Evolutionary conservation across 2,113 vertebrate genomes (phyloP).

Genomic region (Toxostoma redivivum): DNA sequence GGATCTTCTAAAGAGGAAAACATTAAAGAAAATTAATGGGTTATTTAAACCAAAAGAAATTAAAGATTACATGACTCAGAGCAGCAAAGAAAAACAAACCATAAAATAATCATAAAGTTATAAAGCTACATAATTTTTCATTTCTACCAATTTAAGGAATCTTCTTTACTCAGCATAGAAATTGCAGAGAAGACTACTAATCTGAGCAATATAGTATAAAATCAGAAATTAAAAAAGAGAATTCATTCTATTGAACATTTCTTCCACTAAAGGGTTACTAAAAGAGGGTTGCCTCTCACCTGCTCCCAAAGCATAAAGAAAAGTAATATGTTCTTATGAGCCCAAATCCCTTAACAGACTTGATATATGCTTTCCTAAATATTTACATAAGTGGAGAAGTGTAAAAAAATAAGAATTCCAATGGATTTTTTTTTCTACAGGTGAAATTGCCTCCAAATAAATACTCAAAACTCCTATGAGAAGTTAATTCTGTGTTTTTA

Average conservation of each 20-base stretch:
- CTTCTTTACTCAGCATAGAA: not conserved
- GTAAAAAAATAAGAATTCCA: not conserved
- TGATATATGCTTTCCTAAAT: not conserved
- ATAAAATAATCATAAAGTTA: not conserved
- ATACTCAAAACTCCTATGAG: not conserved
- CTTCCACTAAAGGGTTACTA: not conserved
- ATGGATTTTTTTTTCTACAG: not conserved
- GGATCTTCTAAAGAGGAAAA: not conserved
- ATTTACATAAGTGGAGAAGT: not conserved
- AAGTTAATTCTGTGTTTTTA: not conserved
- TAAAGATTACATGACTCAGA: not conserved
- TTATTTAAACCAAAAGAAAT: not conserved
- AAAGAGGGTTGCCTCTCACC: not conserved
- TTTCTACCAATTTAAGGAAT: not conserved
- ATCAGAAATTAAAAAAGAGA: not conserved
- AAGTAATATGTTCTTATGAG: not conserved
- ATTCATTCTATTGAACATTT: not conserved
- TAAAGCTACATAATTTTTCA: not conserved
- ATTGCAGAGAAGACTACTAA: not conserved
- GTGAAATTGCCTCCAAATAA: not conserved
- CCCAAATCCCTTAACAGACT: not conserved
- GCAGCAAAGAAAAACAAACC: slow-evolving; percentile 21
- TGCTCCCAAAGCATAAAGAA: not conserved
- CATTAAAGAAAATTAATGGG: not conserved
- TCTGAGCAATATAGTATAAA: not conserved